Evolutionary conservation across 2,113 vertebrate species (phyloP).

Genomic region (Solea senegalensis): DNA sequence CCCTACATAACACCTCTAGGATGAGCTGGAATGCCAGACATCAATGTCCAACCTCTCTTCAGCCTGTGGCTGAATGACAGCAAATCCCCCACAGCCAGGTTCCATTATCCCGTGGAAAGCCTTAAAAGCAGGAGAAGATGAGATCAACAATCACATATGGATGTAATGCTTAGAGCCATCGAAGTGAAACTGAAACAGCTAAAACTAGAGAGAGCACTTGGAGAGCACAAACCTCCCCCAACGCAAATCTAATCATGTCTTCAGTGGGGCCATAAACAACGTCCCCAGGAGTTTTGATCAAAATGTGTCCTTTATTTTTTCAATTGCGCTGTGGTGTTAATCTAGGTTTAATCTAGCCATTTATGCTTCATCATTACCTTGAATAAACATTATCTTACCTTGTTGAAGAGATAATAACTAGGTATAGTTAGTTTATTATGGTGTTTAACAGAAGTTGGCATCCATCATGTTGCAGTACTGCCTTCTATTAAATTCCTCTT

Average conservation of each 20-base stretch:
- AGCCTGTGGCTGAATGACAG: neutral
- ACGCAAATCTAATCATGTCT: no score
- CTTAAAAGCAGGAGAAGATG: neutral
- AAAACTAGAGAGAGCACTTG: neutral
- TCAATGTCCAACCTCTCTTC: neutral
- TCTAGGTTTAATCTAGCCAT: neutral
- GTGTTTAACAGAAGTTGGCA: no score
- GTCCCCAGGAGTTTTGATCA: no score
- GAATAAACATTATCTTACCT: neutral
- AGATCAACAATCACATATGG: slow-evolving; percentile 8
- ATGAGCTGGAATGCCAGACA: slow-evolving; percentile 17
- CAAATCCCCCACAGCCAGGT: slow-evolving; percentile 7
- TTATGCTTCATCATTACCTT: neutral
- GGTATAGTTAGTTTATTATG: no score
- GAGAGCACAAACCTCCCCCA: no score
- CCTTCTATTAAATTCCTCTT: no score
- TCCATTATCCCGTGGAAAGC: slow-evolving; percentile 14
- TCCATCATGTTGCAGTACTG: no score
- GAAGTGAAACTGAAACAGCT: neutral
- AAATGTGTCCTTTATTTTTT: no score
- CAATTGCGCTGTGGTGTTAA: neutral
- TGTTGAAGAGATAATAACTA: neutral
- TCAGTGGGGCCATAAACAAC: no score
- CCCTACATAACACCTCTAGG: slow-evolving; percentile 11
- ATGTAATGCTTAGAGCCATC: neutral